Percentiles rank a stretch among this genome's conserved stretches.
These are phyloP conservation scores for Brenthis daphne DNA, from an alignment of 2,888 invertebrate species.

Conservation along the genomic window DNA sequence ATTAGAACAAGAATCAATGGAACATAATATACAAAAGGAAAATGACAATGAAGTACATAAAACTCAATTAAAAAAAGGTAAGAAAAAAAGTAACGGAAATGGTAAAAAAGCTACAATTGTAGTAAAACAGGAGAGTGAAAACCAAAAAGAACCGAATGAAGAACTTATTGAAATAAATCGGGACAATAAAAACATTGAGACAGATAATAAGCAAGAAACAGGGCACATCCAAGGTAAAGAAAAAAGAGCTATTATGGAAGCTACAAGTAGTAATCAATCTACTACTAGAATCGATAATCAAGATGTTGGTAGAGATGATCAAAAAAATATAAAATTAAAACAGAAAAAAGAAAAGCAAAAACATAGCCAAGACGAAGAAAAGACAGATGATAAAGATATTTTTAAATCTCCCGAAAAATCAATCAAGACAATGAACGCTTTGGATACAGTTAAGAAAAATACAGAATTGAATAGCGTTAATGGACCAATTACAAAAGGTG, in stretches of 20 bases:
- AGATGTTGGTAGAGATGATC: too few species aligned
- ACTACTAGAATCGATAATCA: too few species aligned
- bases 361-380: background rate
- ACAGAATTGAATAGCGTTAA: background rate
- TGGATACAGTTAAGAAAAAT: background rate
- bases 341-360: too few species aligned
- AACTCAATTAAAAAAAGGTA: conserved; percentile 11
- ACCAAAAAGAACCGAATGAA: background rate
- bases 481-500: conserved; percentile 16
- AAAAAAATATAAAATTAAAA: too few species aligned
- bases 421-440: background rate
- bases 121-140: background rate
- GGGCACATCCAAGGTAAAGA: background rate
- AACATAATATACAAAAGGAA: background rate
- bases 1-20: conserved; percentile 21
- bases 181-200: background rate
- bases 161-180: background rate
- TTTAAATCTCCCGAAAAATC: background rate
- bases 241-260: too few species aligned
- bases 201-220: too few species aligned
- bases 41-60: conserved; percentile 1
- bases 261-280: too few species aligned
- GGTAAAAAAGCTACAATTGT: conserved; percentile 6
- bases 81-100: conserved; percentile 5
- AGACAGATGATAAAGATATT: background rate